Evolutionary conservation across 2,888 invertebrate genomes (phyloP).

Genomic region (Volucella inflata): DNA sequence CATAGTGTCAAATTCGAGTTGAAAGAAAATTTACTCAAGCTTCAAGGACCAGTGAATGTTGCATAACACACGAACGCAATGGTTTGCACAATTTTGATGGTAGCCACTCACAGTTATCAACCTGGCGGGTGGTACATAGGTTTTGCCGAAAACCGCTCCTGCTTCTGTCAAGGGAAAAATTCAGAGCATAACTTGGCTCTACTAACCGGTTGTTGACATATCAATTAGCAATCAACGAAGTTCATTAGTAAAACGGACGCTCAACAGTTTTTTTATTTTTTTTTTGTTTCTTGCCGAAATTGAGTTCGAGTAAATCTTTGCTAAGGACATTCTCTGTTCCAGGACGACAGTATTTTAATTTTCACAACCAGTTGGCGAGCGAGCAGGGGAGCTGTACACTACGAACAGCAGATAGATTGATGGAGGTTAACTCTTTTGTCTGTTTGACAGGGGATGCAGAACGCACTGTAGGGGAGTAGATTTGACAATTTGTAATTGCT

Average conservation of each 20-base stretch:
- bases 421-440: constrained; percentile 74
- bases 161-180: neutral
- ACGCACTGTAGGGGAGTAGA: constrained; percentile 19
- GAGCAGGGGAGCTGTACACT: neutral
- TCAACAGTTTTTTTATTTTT: constrained; percentile 11
- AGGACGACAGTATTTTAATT: constrained; percentile 57
- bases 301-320: constrained; percentile 2
- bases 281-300: neutral
- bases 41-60: constrained; percentile 56
- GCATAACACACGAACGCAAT: constrained; percentile 53
- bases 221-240: constrained; percentile 74
- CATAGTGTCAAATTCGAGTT: neutral
- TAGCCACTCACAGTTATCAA: constrained; percentile 27
- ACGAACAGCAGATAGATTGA: constrained; percentile 38
- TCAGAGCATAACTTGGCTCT: neutral
- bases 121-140: neutral
- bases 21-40: constrained; percentile 56
- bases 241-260: constrained; percentile 65
- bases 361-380: constrained; percentile 48
- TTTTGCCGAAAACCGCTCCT: constrained; percentile 25
- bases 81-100: constrained; percentile 74
- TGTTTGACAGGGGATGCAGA: constrained; percentile 52
- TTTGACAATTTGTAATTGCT: constrained; percentile 11
- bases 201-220: constrained; percentile 61
- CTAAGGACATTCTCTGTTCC: constrained; percentile 29